Conservation (phyloP, 2,113 vertebrate genomes). For the Passer domesticus region DNA sequence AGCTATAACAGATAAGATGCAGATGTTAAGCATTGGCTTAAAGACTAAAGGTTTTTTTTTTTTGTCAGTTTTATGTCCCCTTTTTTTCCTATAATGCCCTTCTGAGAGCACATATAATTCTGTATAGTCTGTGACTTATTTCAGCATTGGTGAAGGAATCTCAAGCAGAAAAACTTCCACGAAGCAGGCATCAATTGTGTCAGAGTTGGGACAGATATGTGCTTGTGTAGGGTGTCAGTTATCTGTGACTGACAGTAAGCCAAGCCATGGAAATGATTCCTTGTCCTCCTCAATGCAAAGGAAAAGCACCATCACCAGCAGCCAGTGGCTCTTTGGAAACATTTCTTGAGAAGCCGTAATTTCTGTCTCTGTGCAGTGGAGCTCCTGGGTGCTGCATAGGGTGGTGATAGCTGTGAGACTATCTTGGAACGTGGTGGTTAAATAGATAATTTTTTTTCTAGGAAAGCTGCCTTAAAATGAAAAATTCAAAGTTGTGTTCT, state of each 20-base stretch:
- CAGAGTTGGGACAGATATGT: background rate
- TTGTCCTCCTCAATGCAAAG: background rate
- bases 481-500: background rate
- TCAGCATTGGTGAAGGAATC: background rate
- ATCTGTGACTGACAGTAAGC: background rate
- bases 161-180: background rate
- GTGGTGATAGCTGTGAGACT: background rate
- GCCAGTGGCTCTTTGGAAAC: background rate
- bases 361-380: background rate
- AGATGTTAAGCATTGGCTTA: background rate
- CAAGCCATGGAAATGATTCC: background rate
- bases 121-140: background rate
- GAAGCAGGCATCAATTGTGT: background rate
- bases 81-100: background rate
- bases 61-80: background rate
- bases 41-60: background rate
- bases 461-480: background rate
- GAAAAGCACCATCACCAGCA: background rate
- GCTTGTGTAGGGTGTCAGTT: background rate
- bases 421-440: background rate
- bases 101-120: background rate
- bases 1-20: background rate
- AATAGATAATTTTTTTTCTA: background rate
- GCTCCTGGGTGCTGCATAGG: background rate
- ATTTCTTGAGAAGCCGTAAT: background rate